A percentile compares a stretch with the other conserved stretches of the same genome.
These are phyloP conservation scores for Botia kubotai DNA, from an alignment of 2,797 vertebrate species.

Conservation along the genomic window DNA sequence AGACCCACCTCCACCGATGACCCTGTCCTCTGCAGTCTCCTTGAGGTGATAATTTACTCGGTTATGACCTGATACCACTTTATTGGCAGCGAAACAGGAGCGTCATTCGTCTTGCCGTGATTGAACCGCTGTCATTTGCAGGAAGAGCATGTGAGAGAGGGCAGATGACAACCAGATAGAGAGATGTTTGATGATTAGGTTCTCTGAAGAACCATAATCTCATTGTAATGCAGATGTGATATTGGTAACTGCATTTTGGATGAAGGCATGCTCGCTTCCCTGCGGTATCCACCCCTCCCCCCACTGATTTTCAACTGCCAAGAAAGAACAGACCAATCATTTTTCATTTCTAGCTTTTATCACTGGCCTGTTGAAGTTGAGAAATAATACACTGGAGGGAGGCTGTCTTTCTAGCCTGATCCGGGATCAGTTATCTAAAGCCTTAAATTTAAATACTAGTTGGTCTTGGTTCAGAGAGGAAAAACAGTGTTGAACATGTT, in stretches of 20 bases:
- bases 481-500: constrained; percentile 18
- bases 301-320: constrained; percentile 9
- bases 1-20: not conserved
- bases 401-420: constrained; percentile 12
- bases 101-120: not conserved
- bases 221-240: constrained; percentile 63
- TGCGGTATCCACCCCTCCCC: constrained; percentile 15
- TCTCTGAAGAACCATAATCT: constrained; percentile 39
- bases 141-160: constrained; percentile 1
- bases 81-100: constrained; percentile 19
- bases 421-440: constrained; percentile 16
- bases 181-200: constrained; percentile 52
- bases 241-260: constrained; percentile 43
- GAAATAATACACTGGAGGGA: constrained; percentile 32
- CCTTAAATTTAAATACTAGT: constrained; percentile 14
- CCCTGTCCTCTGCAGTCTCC: constrained; percentile 27
- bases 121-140: not conserved
- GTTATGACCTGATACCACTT: constrained; percentile 8
- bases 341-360: constrained; percentile 24
- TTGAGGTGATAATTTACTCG: constrained; percentile 25
- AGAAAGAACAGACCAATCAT: constrained; percentile 3
- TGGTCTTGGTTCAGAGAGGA: not conserved
- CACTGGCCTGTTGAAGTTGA: constrained; percentile 27
- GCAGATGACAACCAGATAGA: constrained; percentile 37
- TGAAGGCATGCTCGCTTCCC: constrained; percentile 45